These are phyloP conservation scores for Phylloscopus collybita DNA, from an alignment of 2,797 vertebrate species.

Conservation along the genomic window DNA sequence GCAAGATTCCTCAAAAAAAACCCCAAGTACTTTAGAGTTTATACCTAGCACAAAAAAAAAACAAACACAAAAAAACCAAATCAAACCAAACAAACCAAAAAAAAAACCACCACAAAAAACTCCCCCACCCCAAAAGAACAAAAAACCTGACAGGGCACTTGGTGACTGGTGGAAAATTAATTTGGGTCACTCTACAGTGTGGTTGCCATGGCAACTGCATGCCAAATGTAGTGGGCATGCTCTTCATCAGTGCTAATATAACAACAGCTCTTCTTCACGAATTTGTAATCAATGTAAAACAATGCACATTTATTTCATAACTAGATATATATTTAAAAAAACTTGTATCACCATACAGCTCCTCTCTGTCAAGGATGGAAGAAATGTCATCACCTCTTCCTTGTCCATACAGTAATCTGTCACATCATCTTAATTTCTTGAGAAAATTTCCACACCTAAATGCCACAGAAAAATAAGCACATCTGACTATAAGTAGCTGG, in stretches of 20 bases:
- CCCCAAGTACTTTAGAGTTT: not conserved
- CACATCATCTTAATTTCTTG: not conserved
- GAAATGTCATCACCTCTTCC: not conserved
- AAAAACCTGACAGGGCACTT: constrained; percentile 47
- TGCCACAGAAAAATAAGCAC: not conserved
- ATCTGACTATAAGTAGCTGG: not conserved
- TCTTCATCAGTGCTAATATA: constrained; percentile 65
- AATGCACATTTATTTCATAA: constrained; percentile 18
- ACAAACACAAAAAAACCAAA: too few relatives aligned
- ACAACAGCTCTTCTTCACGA: constrained; percentile 18
- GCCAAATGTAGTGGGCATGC: constrained; percentile 47
- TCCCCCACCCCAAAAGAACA: too few relatives aligned
- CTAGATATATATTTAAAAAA: not conserved
- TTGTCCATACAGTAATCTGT: not conserved
- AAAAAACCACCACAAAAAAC: too few relatives aligned
- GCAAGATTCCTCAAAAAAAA: not conserved
- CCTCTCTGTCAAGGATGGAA: not conserved
- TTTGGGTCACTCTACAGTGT: constrained; percentile 76
- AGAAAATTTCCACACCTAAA: constrained; percentile 24
- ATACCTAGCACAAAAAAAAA: not conserved
- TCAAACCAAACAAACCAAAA: too few relatives aligned
- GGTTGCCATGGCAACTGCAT: constrained; percentile 78
- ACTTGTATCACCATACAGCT: not conserved
- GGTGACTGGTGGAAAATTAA: constrained; percentile 77
- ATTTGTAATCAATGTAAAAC: constrained; percentile 49